Evolutionary conservation across 2,888 invertebrate species (phyloP), one percentile per base, ranked within the genome.

Genomic region (Sarcophaga carnaria): DNA sequence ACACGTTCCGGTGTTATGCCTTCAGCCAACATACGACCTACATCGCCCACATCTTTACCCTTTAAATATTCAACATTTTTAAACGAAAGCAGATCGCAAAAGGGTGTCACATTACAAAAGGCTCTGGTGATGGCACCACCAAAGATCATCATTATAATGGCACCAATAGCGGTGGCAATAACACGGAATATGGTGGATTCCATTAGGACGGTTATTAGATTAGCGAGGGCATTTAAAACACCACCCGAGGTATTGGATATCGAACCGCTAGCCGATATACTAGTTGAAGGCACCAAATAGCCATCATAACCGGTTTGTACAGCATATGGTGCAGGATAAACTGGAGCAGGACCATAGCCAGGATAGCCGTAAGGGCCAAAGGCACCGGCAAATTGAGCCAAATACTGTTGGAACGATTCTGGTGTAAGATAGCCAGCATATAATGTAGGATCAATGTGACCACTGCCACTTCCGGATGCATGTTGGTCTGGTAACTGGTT

Each of bases 1-100:
- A 96, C 93, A 71, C 94, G 94, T 77, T 95, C 95, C 2, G 95
- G 94, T 0, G 94, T 95, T 88, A 95, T 94, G 89, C 92, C 93
- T 5, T 91, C 91, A 45, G 91, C 92, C 14, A 93, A 67, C 90
- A 92, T 91, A 71, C 92, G 92, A 4, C 92, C 92, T 74, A 93
- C 89, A 82, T 87, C 85, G 20, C 91, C 90, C 3, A 92, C 92
- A 64, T 62, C 81, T 27, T 79, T 67, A 4, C 92, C 90, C 0
- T 91, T 90, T 14, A 93, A 85, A 54, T 92, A 92, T 12, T 91
- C 90, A 0, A 92, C 88, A n/a, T 92, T 92, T 17, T 90, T 91
- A 71, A 90, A 90, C 4, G 94, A 93, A 79, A 95, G 37, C 8
- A 37, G 94, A 14, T 94, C 93, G 89, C 96, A 96, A 76, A 95